phyloP scores from a whole-genome alignment of 1,140 invertebrate genomes.

The Procambarus clarkii region DNA sequence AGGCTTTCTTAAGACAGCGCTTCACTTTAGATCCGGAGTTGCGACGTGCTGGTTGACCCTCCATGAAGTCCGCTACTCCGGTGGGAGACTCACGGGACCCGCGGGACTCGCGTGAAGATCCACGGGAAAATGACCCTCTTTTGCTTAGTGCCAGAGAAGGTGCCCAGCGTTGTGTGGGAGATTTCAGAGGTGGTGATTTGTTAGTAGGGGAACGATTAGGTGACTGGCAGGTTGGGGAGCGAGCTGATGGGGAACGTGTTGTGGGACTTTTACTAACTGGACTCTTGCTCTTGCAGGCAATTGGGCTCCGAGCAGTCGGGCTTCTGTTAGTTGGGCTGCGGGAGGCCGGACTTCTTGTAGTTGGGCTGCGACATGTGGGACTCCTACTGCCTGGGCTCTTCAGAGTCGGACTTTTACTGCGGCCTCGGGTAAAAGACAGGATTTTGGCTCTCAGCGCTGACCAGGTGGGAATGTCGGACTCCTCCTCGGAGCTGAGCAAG shows the following conservation, averaged over 20 bases:
- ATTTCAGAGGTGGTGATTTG: slow-evolving; percentile 53
- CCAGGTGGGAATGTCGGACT: slow-evolving; percentile 58
- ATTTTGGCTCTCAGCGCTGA: slow-evolving; percentile 54
- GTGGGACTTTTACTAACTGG: slow-evolving; percentile 53
- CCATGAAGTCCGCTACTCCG: slow-evolving; percentile 2
- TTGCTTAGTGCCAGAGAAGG: slow-evolving; percentile 29
- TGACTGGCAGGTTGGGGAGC: slow-evolving; percentile 54
- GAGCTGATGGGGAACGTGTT: slow-evolving; percentile 45
- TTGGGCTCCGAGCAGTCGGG: slow-evolving; percentile 49
- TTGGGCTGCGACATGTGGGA: slow-evolving; percentile 51
- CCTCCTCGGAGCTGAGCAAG: slow-evolving; percentile 4
- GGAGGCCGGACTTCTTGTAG: slow-evolving; percentile 31
- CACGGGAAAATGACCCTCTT: slow-evolving; percentile 34
- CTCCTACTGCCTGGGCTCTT: slow-evolving; percentile 54
- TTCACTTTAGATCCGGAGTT: slow-evolving; percentile 40
- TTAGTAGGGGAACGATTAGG: slow-evolving; percentile 53
- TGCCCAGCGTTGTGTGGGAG: slow-evolving; percentile 52
- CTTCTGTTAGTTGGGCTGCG: slow-evolving; percentile 52
- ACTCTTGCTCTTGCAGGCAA: slow-evolving; percentile 4
- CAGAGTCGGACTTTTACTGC: slow-evolving; percentile 55
- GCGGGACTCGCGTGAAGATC: slow-evolving; percentile 40
- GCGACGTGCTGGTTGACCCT: not conserved
- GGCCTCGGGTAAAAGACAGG: slow-evolving; percentile 60
- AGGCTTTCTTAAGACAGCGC: slow-evolving; percentile 57
- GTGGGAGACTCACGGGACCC: slow-evolving; percentile 55